phyloP scores from a whole-genome alignment of 2,113 vertebrate genomes.

The Chiloscyllium plagiosum region DNA sequence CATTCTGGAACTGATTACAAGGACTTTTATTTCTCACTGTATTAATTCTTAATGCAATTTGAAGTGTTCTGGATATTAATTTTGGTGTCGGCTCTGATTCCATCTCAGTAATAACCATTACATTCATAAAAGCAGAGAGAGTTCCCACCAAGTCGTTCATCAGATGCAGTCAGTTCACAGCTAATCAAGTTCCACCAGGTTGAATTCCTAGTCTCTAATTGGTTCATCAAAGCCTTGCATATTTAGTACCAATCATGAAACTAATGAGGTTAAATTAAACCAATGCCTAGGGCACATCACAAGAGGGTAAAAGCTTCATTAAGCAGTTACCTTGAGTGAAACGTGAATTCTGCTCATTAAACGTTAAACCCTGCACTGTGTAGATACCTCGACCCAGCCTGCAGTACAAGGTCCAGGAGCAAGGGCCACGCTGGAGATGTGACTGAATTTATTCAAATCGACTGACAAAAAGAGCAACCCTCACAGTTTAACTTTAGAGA shows the following conservation, averaged over 20 bases:
- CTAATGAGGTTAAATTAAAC: neutral
- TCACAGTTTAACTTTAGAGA: neutral
- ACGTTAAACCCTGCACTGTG: neutral
- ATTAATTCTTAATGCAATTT: neutral
- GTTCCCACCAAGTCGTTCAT: neutral
- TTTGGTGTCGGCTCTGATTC: neutral
- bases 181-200: neutral
- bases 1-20: neutral
- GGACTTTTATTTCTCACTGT: neutral
- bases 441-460: too few relatives aligned
- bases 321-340: neutral
- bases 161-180: neutral
- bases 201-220: neutral
- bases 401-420: too few relatives aligned
- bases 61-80: neutral
- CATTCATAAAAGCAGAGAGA: neutral
- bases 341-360: neutral
- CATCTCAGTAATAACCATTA: neutral
- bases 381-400: too few relatives aligned
- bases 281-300: neutral
- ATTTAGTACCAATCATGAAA: neutral
- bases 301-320: neutral
- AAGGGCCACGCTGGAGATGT: too few relatives aligned
- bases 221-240: neutral
- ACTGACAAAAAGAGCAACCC: neutral